Conservation (phyloP, 2,113 vertebrate species). For the Pygathrix nemaeus region DNA sequence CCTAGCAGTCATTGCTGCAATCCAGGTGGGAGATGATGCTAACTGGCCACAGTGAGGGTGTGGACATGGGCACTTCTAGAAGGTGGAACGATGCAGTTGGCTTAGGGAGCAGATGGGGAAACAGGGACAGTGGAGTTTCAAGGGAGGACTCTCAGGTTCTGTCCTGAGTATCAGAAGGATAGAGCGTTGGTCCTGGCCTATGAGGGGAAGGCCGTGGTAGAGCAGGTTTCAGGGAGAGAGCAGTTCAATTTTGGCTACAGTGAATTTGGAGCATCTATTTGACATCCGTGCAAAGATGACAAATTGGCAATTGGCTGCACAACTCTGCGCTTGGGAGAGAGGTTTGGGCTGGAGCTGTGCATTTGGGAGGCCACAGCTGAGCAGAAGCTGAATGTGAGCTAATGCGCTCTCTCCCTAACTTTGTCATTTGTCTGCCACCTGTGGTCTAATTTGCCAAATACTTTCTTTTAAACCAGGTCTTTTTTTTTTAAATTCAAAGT, state of each 20-base stretch:
- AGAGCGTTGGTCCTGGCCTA: too few relatives aligned
- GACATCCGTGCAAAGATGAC: neutral
- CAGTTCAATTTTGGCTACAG: rapidly evolving
- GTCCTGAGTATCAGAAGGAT: neutral
- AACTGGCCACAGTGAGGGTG: neutral
- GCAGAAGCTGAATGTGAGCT: rapidly evolving
- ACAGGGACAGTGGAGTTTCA: neutral
- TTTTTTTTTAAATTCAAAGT: neutral
- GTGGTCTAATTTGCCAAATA: neutral
- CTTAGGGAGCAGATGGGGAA: rapidly evolving
- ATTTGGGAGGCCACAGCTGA: rapidly evolving
- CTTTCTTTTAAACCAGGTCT: neutral
- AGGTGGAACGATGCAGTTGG: rapidly evolving
- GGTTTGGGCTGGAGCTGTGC: neutral
- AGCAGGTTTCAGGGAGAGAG: neutral
- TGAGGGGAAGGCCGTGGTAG: neutral
- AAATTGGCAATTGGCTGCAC: rapidly evolving
- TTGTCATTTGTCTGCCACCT: neutral
- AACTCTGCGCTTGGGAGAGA: rapidly evolving
- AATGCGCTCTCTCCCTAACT: rapidly evolving
- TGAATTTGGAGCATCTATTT: rapidly evolving
- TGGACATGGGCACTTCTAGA: rapidly evolving
- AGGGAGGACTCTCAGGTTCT: neutral
- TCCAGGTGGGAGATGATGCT: rapidly evolving
- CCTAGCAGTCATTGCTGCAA: rapidly evolving